Percentiles rank a stretch among this genome's conserved stretches.
phyloP scores from a whole-genome alignment of 2,888 invertebrate species.

The Atethmia centrago region DNA sequence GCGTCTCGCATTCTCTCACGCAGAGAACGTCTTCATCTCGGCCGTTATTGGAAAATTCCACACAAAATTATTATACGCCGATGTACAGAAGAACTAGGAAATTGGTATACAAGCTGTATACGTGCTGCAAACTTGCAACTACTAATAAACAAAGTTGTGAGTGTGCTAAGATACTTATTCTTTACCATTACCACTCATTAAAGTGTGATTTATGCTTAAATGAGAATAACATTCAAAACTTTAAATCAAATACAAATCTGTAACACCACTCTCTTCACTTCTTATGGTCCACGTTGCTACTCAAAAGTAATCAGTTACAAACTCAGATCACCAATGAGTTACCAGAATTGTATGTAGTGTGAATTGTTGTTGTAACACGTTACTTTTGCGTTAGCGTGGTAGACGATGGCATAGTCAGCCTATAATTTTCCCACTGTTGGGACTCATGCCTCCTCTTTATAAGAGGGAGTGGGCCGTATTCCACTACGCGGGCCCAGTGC shows the following conservation, averaged over 20 bases:
- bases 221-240: too few relatives aligned
- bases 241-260: too few relatives aligned
- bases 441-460: too few relatives aligned
- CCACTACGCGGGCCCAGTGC: too few relatives aligned
- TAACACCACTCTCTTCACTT: too few relatives aligned
- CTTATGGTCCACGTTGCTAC: too few relatives aligned
- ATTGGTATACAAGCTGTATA: slow-evolving; percentile 1
- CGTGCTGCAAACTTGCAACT: not conserved
- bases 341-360: not conserved
- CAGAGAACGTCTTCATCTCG: slow-evolving; percentile 70
- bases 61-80: slow-evolving; percentile 69
- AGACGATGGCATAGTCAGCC: too few relatives aligned
- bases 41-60: slow-evolving; percentile 80
- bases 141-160: not conserved
- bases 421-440: too few relatives aligned
- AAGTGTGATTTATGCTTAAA: too few relatives aligned
- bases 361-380: not conserved
- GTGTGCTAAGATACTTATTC: too few relatives aligned
- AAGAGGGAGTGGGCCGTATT: too few relatives aligned
- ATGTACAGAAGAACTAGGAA: slow-evolving; percentile 33
- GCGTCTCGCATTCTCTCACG: slow-evolving; percentile 72
- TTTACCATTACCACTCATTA: not conserved
- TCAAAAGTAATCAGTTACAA: not conserved
- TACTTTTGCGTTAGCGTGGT: too few relatives aligned
- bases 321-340: not conserved